Evolutionary conservation across 2,888 invertebrate genomes (phyloP), one percentile per base, ranked within the genome.

Genomic region (Caenorhabditis zanzibari): DNA sequence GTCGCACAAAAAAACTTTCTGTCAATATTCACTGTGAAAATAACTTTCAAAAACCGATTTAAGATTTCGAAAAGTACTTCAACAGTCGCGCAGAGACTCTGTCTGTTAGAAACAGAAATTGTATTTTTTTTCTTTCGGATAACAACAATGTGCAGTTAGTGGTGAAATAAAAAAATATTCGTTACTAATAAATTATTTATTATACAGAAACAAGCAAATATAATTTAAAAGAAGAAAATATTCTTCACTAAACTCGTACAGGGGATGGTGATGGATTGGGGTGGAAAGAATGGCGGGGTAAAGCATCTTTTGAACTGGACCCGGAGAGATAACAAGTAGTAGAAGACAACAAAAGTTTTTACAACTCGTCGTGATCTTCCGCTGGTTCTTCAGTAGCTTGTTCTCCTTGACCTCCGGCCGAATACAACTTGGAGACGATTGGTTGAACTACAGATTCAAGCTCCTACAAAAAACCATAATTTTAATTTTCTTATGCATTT

Each of bases 371-470:
- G 41, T 80, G 79, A 52, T 83, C 83, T 22, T 79, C 83, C 2
- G 69, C 52, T 38, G 69, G 64, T 63, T 81, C 81, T 19, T 74
- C 73, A 47, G 63, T 0, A 66, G 68, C 19, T 59, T 72, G 64
- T 35, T 32, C 82, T 66, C 68, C 77, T 68, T 56, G 24, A 4
- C 56, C 41, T 69, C 74, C 81, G 12, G 54, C 68, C 9, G 68
- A 54, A 93, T 98, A 98, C 88, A 98, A 94, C 94, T 99, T 98
- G 69, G 96, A 95, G 92, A 98, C 96, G 93, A 99, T 98, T 9
- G 98, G 98, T 93, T 98, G 97, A 0, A 97, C 97, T 28, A 97
- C 95, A 88, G 96, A 96, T 93, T 98, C 97, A 64, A 99, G 94
- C 89, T 96, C 95, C 93, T 98, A 73, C 74, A 84, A 77, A 58